phyloP scores from a whole-genome alignment of 2,113 vertebrate genomes.

The Xiphorhynchus elegans region DNA sequence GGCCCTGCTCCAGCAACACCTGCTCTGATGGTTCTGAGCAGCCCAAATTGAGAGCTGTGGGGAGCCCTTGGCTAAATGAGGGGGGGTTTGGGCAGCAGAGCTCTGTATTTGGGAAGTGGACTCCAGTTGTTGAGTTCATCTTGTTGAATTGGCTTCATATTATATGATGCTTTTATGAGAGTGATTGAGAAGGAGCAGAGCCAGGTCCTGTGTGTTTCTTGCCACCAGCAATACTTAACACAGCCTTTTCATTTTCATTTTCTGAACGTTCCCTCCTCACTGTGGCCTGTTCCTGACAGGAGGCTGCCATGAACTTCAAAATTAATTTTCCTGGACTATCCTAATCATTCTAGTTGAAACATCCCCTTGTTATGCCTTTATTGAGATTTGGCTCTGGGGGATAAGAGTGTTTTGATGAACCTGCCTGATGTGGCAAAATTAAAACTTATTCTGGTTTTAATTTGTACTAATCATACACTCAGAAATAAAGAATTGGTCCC shows the following conservation, averaged over 20 bases:
- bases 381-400: slow-evolving; percentile 6
- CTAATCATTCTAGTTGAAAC: slow-evolving; percentile 20
- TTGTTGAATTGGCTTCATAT: slow-evolving; percentile 23
- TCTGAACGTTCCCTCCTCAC: background rate
- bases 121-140: background rate
- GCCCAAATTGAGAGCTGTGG: accelerated
- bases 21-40: background rate
- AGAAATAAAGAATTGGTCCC: slow-evolving; percentile 62
- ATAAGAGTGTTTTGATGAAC: slow-evolving; percentile 29
- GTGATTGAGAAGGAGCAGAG: background rate
- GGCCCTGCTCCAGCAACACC: background rate
- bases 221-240: background rate
- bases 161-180: background rate
- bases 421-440: slow-evolving; percentile 17
- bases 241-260: slow-evolving; percentile 34
- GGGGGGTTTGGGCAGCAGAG: background rate
- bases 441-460: slow-evolving; percentile 61
- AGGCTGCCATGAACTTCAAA: slow-evolving; percentile 31
- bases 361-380: background rate
- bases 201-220: slow-evolving; percentile 16
- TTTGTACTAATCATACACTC: slow-evolving; percentile 58
- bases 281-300: background rate
- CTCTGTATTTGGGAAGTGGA: background rate
- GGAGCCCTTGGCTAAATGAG: background rate
- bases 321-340: slow-evolving; percentile 54